Conservation (phyloP, 2,113 vertebrate species). For the Macroglossus sobrinus region DNA sequence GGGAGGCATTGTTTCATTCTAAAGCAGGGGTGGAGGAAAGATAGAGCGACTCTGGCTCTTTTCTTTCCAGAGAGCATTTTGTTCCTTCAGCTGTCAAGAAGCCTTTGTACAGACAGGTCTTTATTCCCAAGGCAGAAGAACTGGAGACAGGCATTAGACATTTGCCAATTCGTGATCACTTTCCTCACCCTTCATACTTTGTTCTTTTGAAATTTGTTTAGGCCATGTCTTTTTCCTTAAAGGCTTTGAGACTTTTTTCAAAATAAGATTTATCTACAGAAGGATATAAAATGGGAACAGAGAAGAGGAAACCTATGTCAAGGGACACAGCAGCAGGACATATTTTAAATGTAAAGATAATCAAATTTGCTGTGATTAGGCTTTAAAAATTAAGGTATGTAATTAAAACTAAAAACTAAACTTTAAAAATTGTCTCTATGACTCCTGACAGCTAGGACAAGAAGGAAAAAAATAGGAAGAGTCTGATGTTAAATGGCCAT, state of each 20-base stretch:
- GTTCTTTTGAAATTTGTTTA: constrained; percentile 66
- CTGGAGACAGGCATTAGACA: constrained; percentile 57
- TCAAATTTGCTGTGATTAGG: neutral
- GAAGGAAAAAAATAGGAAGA: neutral
- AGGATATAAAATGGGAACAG: constrained; percentile 31
- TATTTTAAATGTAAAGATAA: constrained; percentile 39
- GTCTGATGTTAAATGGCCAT: neutral
- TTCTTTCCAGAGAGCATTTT: constrained; percentile 64
- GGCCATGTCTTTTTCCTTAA: constrained; percentile 48
- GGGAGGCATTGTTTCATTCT: constrained; percentile 47
- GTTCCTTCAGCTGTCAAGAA: constrained; percentile 67
- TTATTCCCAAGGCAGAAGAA: constrained; percentile 67
- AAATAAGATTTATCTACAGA: constrained; percentile 40
- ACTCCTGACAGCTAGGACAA: neutral
- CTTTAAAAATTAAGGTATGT: neutral
- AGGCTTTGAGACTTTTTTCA: constrained; percentile 38
- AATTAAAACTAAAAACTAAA: neutral
- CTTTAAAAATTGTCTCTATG: neutral
- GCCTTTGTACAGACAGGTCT: constrained; percentile 69
- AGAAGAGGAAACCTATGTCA: neutral
- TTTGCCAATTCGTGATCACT: constrained; percentile 60
- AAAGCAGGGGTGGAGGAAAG: constrained; percentile 47
- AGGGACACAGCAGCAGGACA: neutral
- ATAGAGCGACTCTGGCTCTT: constrained; percentile 17
- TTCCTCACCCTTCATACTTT: constrained; percentile 40